Conservation (phyloP, 2,113 vertebrate species). For the Motacilla alba region DNA sequence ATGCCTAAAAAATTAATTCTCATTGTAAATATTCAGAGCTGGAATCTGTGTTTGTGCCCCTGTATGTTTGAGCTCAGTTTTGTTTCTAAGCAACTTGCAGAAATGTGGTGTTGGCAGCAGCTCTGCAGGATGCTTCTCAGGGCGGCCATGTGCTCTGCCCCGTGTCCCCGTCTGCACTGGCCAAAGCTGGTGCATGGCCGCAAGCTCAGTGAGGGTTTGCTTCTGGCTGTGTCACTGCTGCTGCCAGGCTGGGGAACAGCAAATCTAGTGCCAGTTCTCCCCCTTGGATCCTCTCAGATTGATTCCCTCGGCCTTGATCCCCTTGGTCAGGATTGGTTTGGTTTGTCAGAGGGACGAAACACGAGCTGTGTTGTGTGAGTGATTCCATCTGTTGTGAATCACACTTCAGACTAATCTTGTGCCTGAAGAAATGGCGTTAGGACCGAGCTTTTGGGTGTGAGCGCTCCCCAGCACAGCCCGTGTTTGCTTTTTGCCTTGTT, state of each 20-base stretch:
- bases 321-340: not conserved
- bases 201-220: not conserved
- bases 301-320: not conserved
- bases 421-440: not conserved
- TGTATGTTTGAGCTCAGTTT: not conserved
- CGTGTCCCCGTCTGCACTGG: not conserved
- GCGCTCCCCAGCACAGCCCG: not conserved
- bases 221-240: not conserved
- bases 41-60: not conserved
- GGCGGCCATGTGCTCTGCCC: accelerated
- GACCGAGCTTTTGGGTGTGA: not conserved
- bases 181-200: not conserved
- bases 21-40: constrained; percentile 7
- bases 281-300: not conserved
- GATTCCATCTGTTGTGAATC: not conserved
- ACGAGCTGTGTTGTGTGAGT: not conserved
- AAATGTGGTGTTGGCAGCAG: not conserved
- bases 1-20: not conserved
- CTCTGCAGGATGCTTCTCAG: accelerated
- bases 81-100: constrained; percentile 24
- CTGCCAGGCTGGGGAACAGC: not conserved
- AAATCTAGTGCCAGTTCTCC: not conserved
- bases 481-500: not conserved
- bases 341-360: not conserved
- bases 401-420: not conserved